Evolutionary conservation across 2,113 vertebrate species (phyloP).

Genomic region (Corydoras sp.): DNA sequence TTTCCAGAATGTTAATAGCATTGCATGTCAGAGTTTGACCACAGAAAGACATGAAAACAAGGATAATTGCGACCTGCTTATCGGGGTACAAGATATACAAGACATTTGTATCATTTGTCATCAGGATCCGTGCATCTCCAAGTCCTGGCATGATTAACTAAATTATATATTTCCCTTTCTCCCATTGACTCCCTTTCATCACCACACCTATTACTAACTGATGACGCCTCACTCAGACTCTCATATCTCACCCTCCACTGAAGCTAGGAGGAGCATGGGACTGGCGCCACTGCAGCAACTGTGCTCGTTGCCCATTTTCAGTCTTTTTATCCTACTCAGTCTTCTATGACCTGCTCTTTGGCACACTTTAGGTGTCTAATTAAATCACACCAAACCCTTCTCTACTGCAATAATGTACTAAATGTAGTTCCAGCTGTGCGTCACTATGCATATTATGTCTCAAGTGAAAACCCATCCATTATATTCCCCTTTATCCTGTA

Average conservation of each 20-base stretch:
- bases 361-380: slow-evolving; percentile 35
- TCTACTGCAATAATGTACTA: slow-evolving; percentile 11
- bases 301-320: not conserved
- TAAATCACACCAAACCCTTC: slow-evolving; percentile 23
- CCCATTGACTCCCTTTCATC: slow-evolving; percentile 19
- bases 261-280: not conserved
- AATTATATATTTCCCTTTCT: slow-evolving; percentile 21
- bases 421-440: slow-evolving; percentile 36
- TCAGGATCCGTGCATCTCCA: slow-evolving; percentile 32
- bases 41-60: slow-evolving; percentile 19
- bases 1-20: slow-evolving; percentile 30
- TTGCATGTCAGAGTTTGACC: slow-evolving; percentile 15
- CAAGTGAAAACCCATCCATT: too few relatives aligned
- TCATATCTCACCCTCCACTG: not conserved
- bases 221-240: slow-evolving; percentile 1
- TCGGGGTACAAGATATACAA: slow-evolving; percentile 18
- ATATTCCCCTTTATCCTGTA: too few relatives aligned
- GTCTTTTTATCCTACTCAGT: not conserved
- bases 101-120: slow-evolving; percentile 29
- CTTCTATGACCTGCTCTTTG: slow-evolving; percentile 22
- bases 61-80: slow-evolving; percentile 15
- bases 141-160: slow-evolving; percentile 38
- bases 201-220: slow-evolving; percentile 2
- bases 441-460: not conserved
- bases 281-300: not conserved